phyloP scores from a whole-genome alignment of 2,113 vertebrate genomes.

The Sterrhoptilus dennistouni region DNA sequence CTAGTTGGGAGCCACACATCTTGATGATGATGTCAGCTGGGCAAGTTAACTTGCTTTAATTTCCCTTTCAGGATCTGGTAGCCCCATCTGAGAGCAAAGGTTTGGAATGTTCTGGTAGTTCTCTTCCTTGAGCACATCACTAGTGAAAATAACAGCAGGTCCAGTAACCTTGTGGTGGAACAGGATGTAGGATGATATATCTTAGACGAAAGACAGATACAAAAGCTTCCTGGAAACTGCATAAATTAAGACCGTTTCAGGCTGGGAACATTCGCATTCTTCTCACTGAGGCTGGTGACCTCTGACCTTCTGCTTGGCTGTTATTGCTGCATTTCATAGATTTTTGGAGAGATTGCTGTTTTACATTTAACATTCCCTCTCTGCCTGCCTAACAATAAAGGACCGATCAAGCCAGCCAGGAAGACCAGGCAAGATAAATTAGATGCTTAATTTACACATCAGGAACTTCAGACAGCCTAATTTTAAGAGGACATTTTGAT shows the following conservation, averaged over 20 bases:
- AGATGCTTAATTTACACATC: conserved; percentile 72
- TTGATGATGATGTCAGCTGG: neutral
- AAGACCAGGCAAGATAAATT: conserved; percentile 71
- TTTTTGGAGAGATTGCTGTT: neutral
- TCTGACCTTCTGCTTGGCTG: neutral
- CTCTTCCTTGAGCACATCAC: neutral
- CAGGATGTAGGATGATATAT: neutral
- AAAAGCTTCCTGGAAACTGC: neutral
- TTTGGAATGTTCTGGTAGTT: neutral
- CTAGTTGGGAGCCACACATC: neutral
- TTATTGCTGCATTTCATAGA: neutral
- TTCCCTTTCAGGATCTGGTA: neutral
- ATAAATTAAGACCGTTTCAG: neutral
- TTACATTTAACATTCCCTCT: conserved; percentile 32
- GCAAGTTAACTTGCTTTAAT: neutral
- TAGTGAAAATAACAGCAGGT: neutral
- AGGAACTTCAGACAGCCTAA: conserved; percentile 69
- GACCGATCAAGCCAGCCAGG: conserved; percentile 45
- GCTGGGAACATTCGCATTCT: neutral
- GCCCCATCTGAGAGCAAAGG: neutral
- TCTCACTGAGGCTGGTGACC: neutral
- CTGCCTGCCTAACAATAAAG: conserved; percentile 22
- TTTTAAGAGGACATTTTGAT: conserved; percentile 74
- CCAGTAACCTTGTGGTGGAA: neutral
- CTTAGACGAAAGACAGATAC: neutral